Conservation (phyloP, 2,888 invertebrate species). For the Tipula confusa region DNA sequence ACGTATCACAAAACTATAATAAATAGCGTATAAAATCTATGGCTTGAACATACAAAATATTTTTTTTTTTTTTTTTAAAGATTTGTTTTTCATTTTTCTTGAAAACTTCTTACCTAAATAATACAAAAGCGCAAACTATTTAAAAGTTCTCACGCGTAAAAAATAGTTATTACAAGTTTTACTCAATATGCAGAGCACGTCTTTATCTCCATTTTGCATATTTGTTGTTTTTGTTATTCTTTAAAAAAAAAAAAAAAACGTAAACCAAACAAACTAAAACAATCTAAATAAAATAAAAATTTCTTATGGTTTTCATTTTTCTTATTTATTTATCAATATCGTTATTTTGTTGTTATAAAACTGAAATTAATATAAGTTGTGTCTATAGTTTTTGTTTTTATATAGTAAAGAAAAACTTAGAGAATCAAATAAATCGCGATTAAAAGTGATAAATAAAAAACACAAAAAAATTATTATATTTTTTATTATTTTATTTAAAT, state of each 20-base stretch:
- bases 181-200: conserved; percentile 4
- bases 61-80: not conserved
- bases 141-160: conserved; percentile 25
- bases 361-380: not conserved
- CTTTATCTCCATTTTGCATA: not conserved
- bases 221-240: not conserved
- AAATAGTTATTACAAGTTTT: not conserved
- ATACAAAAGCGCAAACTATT: conserved; percentile 8
- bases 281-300: not conserved
- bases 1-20: not conserved
- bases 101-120: not conserved
- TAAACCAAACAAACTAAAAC: not conserved
- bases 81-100: no score
- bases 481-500: not conserved
- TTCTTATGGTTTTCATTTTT: not conserved
- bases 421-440: conserved; percentile 20
- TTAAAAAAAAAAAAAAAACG: no score
- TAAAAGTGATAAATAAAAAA: conserved; percentile 25
- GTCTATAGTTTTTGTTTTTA: not conserved
- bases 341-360: not conserved
- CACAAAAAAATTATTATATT: not conserved
- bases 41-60: not conserved
- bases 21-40: not conserved
- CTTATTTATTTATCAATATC: conserved; percentile 4
- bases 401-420: not conserved